Evolutionary conservation across 2,797 vertebrate species (phyloP).

Genomic region (Staurois parvus): DNA sequence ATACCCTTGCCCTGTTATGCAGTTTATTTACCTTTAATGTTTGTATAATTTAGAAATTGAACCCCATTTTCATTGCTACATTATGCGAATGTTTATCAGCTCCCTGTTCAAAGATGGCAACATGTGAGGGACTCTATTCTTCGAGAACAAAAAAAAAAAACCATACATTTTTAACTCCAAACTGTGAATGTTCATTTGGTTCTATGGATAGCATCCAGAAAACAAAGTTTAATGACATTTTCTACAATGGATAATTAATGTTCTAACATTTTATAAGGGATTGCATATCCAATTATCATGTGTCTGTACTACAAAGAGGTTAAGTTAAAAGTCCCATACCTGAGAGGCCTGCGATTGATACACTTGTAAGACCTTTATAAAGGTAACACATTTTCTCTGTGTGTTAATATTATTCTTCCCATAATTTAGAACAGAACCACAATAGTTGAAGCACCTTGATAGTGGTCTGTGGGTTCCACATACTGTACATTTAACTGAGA

Average conservation of each 20-base stretch:
- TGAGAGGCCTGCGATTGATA: not conserved
- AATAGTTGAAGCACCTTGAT: not conserved
- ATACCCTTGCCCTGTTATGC: too few species aligned
- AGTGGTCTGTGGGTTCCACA: not conserved
- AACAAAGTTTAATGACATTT: not conserved
- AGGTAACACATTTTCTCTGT: not conserved
- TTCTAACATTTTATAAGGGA: not conserved
- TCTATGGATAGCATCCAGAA: not conserved
- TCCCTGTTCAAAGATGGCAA: too few species aligned
- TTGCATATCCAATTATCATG: not conserved
- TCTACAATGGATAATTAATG: not conserved
- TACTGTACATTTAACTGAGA: not conserved
- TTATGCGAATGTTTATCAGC: too few species aligned
- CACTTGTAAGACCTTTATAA: not conserved
- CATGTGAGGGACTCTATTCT: too few species aligned
- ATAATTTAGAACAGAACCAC: not conserved
- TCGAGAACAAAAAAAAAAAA: too few species aligned
- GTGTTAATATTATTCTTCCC: not conserved
- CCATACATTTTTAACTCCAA: too few species aligned
- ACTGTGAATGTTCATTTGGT: not conserved
- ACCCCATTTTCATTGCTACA: too few species aligned
- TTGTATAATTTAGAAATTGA: too few species aligned
- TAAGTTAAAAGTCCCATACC: not conserved
- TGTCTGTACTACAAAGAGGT: not conserved
- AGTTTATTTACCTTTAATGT: too few species aligned